These are phyloP conservation scores for Drosophila fungiperda DNA, from an alignment of 2,888 invertebrate genomes.

Conservation along the genomic window DNA sequence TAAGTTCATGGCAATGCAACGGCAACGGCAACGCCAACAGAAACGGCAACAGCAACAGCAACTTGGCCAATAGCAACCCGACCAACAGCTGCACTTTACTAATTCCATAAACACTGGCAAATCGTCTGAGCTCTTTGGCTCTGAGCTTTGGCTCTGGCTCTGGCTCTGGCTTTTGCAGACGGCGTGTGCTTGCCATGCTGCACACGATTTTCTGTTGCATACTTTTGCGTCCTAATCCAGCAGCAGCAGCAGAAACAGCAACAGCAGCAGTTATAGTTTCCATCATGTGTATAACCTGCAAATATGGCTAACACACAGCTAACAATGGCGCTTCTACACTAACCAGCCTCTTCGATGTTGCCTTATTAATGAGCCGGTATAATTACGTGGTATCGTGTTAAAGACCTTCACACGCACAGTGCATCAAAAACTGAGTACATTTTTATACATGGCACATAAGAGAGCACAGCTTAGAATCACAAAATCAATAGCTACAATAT, in stretches of 20 bases:
- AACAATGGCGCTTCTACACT: constrained; percentile 33
- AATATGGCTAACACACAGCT: constrained; percentile 34
- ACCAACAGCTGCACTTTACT: constrained; percentile 65
- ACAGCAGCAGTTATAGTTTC: background rate
- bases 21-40: constrained; percentile 21
- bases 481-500: background rate
- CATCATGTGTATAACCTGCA: constrained; percentile 1
- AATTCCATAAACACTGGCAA: constrained; percentile 81
- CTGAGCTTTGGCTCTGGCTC: constrained; percentile 11
- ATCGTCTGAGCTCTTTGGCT: constrained; percentile 63
- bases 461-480: background rate
- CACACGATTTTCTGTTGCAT: constrained; percentile 53
- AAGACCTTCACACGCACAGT: constrained; percentile 20
- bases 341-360: constrained; percentile 48
- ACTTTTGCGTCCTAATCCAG: constrained; percentile 54
- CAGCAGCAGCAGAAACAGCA: constrained; percentile 1
- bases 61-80: constrained; percentile 12
- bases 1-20: constrained; percentile 77
- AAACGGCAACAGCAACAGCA: constrained; percentile 13
- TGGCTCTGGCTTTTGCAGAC: constrained; percentile 5
- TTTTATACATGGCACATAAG: background rate
- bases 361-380: constrained; percentile 69
- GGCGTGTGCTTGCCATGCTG: constrained; percentile 41
- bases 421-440: background rate
- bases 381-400: constrained; percentile 48